Conservation (phyloP, 2,113 vertebrate species). For the Tympanuchus pallidicinctus region DNA sequence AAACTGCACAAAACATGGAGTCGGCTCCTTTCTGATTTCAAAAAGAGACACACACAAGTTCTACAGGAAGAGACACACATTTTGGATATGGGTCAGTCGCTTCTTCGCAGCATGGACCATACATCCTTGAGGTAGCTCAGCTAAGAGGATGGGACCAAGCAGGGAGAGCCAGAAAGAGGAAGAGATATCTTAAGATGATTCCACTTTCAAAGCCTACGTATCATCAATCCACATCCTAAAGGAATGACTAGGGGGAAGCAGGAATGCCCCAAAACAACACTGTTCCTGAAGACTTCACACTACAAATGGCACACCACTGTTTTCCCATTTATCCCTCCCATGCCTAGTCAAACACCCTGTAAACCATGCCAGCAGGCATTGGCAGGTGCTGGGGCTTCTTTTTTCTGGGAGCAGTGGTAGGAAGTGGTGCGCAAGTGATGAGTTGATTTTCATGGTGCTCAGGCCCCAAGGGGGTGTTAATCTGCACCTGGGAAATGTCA, state of each 20-base stretch:
- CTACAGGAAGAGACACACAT: not conserved
- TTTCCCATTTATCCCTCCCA: not conserved
- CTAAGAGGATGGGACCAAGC: not conserved
- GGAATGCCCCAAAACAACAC: not conserved
- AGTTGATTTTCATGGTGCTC: slow-evolving; percentile 1
- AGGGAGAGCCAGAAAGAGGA: not conserved
- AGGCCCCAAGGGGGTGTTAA: slow-evolving; percentile 35
- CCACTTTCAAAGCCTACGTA: not conserved
- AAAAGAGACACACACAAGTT: not conserved
- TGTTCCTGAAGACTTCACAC: not conserved
- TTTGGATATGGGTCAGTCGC: not conserved
- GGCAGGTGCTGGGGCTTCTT: not conserved
- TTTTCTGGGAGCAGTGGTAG: not conserved
- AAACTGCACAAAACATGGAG: not conserved
- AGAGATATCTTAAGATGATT: not conserved
- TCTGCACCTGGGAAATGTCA: slow-evolving; percentile 71
- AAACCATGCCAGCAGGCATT: not conserved
- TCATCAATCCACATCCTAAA: fast-evolving
- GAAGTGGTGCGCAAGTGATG: not conserved
- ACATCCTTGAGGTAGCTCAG: not conserved
- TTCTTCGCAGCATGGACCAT: not conserved
- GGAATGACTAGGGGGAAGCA: not conserved
- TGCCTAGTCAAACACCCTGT: not conserved
- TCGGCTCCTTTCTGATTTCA: not conserved
- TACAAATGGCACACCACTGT: fast-evolving